Percentiles rank a stretch among this genome's conserved stretches.
Conservation (phyloP, 2,797 vertebrate genomes). For the Chiroxiphia lanceolata region DNA sequence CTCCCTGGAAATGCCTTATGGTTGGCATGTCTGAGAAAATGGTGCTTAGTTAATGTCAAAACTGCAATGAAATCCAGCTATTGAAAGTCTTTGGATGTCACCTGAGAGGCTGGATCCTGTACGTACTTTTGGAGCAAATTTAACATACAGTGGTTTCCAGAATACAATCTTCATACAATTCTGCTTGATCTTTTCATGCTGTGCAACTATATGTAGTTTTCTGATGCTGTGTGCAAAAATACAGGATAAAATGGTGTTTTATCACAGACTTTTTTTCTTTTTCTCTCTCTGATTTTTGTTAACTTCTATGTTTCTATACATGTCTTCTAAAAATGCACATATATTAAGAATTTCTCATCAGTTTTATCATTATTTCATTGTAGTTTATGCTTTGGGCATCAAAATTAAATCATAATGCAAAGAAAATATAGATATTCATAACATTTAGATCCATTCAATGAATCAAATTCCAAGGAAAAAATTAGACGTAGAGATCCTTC, state of each 20-base stretch:
- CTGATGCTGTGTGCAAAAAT: background rate
- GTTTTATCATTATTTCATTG: background rate
- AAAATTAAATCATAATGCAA: background rate
- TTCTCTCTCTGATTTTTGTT: background rate
- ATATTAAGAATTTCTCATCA: background rate
- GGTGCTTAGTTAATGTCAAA: background rate
- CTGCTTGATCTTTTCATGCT: background rate
- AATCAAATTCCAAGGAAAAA: background rate
- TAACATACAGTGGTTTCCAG: background rate
- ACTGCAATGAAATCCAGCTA: background rate
- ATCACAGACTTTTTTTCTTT: background rate
- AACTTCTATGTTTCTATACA: background rate
- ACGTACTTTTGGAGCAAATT: background rate
- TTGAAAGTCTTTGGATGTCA: background rate
- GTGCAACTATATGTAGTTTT: background rate
- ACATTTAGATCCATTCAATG: background rate
- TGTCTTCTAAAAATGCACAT: background rate
- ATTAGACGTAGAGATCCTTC: background rate
- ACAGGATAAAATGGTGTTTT: background rate
- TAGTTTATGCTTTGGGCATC: background rate
- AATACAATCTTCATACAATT: background rate
- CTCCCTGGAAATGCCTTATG: background rate
- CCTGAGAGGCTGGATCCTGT: background rate
- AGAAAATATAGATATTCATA: background rate
- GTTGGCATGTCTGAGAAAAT: background rate